These are phyloP conservation scores for Cydia amplana DNA, from an alignment of 1,140 invertebrate genomes.

Conservation along the genomic window DNA sequence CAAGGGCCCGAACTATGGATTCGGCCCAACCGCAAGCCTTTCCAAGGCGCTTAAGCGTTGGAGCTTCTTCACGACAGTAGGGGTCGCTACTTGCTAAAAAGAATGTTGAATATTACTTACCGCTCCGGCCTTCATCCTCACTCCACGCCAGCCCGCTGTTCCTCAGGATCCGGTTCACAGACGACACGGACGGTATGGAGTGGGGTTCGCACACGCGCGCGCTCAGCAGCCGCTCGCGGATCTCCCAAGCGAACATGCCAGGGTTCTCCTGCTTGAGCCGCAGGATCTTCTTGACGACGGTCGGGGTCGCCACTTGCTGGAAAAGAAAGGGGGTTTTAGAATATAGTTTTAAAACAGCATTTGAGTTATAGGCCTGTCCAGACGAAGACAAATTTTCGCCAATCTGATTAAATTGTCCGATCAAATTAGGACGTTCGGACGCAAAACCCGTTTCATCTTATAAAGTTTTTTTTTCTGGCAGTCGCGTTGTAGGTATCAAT, in stretches of 20 bases:
- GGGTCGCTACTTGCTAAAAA: not conserved
- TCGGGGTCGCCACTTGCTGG: slow-evolving; percentile 95
- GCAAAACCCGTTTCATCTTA: too few relatives aligned
- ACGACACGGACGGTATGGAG: slow-evolving; percentile 95
- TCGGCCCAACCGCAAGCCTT: too few relatives aligned
- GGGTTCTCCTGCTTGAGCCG: slow-evolving; percentile 95
- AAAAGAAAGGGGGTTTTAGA: slow-evolving; percentile 57
- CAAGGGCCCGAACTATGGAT: too few relatives aligned
- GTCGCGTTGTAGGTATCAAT: too few relatives aligned
- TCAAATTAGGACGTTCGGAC: too few relatives aligned
- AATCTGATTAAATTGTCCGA: too few relatives aligned
- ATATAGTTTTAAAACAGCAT: not conserved
- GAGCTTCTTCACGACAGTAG: slow-evolving; percentile 69
- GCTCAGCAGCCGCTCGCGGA: slow-evolving; percentile 90
- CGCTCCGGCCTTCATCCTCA: slow-evolving; percentile 76
- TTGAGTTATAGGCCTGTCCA: too few relatives aligned
- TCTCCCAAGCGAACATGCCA: slow-evolving; percentile 96
- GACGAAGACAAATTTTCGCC: too few relatives aligned
- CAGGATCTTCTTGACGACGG: slow-evolving; percentile 94
- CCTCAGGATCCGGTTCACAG: slow-evolving; percentile 95
- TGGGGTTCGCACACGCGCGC: slow-evolving; percentile 92
- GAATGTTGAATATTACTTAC: slow-evolving; percentile 40
- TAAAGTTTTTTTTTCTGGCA: too few relatives aligned
- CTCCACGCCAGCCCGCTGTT: slow-evolving; percentile 88
- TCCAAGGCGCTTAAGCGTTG: not conserved